Base-by-base conservation (phyloP, 2,888 invertebrate species). In the Drosophila pegasa region DNA sequence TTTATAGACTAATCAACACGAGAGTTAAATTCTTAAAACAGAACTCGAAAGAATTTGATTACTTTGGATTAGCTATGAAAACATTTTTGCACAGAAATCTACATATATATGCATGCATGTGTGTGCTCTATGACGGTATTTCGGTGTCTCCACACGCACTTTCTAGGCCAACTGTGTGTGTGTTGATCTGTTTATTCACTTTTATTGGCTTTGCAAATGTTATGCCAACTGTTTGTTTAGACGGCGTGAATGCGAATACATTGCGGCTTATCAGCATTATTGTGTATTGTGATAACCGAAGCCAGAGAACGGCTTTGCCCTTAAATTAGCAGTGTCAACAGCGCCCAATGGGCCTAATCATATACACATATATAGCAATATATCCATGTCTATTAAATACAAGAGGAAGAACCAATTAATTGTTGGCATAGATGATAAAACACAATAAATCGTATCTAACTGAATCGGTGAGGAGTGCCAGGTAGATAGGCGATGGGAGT, bases 151-250 rank as follows among this genome's bases (percentile, higher is more conserved):
- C 22, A 22, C 4, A 41, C 41, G 41, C 41, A 41, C 41, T 43
- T n/a, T 43, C 25, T 25, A 10, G 43, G 43, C 43, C 43, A 43
- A 43, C 43, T 22, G 20, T 40, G 20, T 20, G 20, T 25, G 41
- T 25, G 14, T n/a, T 22, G 41, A 43, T n/a, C 22, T 43, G 43
- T 43, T 43, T 43, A 43, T n/a, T 43, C 25, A 9, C n/a, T n/a
- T 43, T 43, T 43, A 43, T 51, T 25, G 20, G 14, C 7, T 31
- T 20, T 29, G 54, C 40, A 40, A 10, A 10, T 54, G 54, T 16
- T 54, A 3, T n/a, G 54, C 20, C 40, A 40, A 40, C 29, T 54
- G 38, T 14, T 54, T 54, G 35, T 7, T 37, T 22, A 22, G 16
- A 33, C 14, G 16, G 25, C 35, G 12, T 35, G 35, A 3, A n/a